These are phyloP conservation scores for Pheosia gnoma DNA, from an alignment of 2,888 invertebrate species.

Conservation along the genomic window DNA sequence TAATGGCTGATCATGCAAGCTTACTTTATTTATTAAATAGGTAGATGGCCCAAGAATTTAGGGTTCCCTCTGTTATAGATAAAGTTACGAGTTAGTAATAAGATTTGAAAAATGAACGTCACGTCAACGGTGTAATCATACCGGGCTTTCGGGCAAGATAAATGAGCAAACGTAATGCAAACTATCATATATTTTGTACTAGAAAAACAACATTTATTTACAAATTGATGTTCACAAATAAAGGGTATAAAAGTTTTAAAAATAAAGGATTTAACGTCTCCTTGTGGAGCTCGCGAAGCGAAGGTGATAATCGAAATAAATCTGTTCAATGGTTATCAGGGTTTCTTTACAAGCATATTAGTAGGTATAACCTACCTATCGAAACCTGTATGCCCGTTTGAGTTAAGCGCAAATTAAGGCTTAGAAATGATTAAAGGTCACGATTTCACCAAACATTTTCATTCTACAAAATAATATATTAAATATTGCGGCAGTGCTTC, in stretches of 20 bases:
- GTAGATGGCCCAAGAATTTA: slow-evolving; percentile 38
- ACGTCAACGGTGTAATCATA: slow-evolving; percentile 72
- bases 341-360: neutral
- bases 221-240: neutral
- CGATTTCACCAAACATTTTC: too few relatives aligned
- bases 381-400: neutral
- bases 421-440: neutral
- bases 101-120: slow-evolving; percentile 76
- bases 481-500: neutral
- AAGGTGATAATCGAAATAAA: neutral
- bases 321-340: neutral
- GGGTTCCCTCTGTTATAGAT: slow-evolving; percentile 57
- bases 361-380: neutral
- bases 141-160: slow-evolving; percentile 64
- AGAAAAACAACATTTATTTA: slow-evolving; percentile 15
- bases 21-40: slow-evolving; percentile 29
- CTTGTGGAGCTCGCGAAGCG: neutral
- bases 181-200: slow-evolving; percentile 20
- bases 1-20: slow-evolving; percentile 34
- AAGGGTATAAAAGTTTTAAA: neutral
- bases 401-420: neutral
- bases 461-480: too few relatives aligned
- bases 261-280: neutral
- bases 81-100: slow-evolving; percentile 67
- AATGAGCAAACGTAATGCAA: slow-evolving; percentile 52